Evolutionary conservation across 2,888 invertebrate species (phyloP), one percentile per base, ranked within the genome.

Genomic region (Blomia tropicalis): DNA sequence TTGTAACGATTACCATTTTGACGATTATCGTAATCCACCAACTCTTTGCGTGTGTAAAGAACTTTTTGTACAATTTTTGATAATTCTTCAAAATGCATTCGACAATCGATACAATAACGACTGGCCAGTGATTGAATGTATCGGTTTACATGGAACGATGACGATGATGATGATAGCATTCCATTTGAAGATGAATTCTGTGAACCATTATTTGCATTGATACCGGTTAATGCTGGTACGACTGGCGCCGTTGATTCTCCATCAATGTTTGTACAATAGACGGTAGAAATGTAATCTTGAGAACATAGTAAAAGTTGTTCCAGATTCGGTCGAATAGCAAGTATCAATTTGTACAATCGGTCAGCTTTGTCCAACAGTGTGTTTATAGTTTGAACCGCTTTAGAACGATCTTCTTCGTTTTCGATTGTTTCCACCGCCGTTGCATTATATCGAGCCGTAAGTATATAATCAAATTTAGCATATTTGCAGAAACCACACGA

Each of bases 401-500:
- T 93, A 73, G 90, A 89, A 2, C 95, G 80, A 74, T 95, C 96
- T 69, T 95, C 93, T 70, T 95, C 95, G 69, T 84, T 91, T 74
- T 95, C 92, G 25, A 96, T 93, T 14, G 91, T 90, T 76, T 96
- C 95, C 0, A 96, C 92, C 23, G 93, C 93, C 2, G 56, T 27
- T 74, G 90, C 95, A 71, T 90, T 92, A 0, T 90, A 86, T 25
- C 88, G 82, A 4, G 88, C 91, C 4, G 84, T 84, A 63, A 95
- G 79, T 11, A 87, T 88, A 75, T 92, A 90, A 76, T 98, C 96
- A 74, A 96, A 95, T 76, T 96, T 93, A 36, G 95, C 96, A 75
- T 96, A 96, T 77, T 96, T 96, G 78, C 96, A 98, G 77, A 92
- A 96, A 1, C 96, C 96, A 75, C 98, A 98, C 3, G 93, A 87